Conservation (phyloP, 2,888 invertebrate genomes). For the Tortrix viridana region DNA sequence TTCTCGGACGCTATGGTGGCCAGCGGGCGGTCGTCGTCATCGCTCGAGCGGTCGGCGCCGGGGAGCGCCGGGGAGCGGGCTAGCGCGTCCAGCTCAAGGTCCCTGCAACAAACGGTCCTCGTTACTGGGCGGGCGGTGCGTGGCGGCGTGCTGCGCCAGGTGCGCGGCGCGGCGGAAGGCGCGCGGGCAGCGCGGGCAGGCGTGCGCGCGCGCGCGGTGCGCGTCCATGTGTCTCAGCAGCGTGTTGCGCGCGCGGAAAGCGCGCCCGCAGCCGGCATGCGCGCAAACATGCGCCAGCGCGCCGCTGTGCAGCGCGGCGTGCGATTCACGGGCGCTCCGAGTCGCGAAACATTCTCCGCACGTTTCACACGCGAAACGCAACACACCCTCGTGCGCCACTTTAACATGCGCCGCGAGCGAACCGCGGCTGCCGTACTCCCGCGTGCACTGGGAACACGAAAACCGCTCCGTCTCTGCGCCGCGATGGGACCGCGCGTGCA, state of each 20-base stretch:
- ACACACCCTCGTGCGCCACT: slow-evolving; percentile 56
- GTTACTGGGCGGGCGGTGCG: slow-evolving; percentile 59
- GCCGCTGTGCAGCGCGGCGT: slow-evolving; percentile 73
- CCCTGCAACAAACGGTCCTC: slow-evolving; percentile 71
- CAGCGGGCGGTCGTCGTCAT: slow-evolving; percentile 58
- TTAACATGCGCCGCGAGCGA: slow-evolving; percentile 61
- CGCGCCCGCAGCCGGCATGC: slow-evolving; percentile 58
- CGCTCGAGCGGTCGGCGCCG: slow-evolving; percentile 40
- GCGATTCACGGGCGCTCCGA: slow-evolving; percentile 62
- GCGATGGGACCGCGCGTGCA: slow-evolving; percentile 73
- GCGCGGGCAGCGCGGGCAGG: slow-evolving; percentile 62
- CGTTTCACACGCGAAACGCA: slow-evolving; percentile 56
- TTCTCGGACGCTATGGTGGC: slow-evolving; percentile 50
- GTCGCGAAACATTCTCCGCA: slow-evolving; percentile 62
- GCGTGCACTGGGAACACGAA: slow-evolving; percentile 60
- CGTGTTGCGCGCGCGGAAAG: slow-evolving; percentile 62
- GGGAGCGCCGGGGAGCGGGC: slow-evolving; percentile 17
- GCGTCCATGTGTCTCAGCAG: slow-evolving; percentile 61
- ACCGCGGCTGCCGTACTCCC: slow-evolving; percentile 60
- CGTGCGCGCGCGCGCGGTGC: slow-evolving; percentile 61
- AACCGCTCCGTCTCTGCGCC: slow-evolving; percentile 46
- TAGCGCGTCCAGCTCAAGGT: slow-evolving; percentile 37
- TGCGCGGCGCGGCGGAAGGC: slow-evolving; percentile 68
- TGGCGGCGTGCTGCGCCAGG: slow-evolving; percentile 64
- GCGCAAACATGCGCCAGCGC: slow-evolving; percentile 73